Evolutionary conservation across 2,113 vertebrate species (phyloP).

Genomic region (Erinaceus europaeus): DNA sequence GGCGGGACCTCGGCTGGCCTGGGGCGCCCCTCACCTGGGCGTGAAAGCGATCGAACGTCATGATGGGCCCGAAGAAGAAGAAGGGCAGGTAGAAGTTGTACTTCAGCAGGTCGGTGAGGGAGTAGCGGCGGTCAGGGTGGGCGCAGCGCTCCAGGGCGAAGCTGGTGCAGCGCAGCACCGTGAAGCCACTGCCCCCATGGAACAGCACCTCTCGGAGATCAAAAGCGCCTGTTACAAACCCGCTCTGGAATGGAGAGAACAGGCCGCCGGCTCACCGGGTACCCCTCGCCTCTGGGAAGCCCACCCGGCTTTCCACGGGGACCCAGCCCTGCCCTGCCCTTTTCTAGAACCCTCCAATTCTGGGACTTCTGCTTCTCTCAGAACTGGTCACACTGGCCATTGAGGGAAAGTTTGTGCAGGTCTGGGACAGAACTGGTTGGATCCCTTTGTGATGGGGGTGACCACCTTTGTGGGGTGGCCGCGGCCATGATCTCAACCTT

Average conservation of each 20-base stretch:
- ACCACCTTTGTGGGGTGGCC: background rate
- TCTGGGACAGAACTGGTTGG: accelerated
- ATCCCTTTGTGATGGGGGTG: background rate
- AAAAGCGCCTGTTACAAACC: constrained; percentile 89
- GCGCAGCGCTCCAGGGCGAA: constrained; percentile 93
- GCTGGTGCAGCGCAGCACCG: constrained; percentile 94
- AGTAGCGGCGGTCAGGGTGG: constrained; percentile 88
- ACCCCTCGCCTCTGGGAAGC: background rate
- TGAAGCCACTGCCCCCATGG: constrained; percentile 92
- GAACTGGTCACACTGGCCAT: accelerated
- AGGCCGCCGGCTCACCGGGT: constrained; percentile 45
- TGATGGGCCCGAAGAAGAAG: constrained; percentile 97
- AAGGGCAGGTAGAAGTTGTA: constrained; percentile 99
- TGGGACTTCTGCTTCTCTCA: background rate
- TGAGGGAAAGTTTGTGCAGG: background rate
- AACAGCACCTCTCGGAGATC: constrained; percentile 93
- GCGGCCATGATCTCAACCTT: background rate
- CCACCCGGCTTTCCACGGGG: background rate
- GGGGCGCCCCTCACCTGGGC: constrained; percentile 84
- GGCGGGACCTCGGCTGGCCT: background rate
- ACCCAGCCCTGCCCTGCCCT: background rate
- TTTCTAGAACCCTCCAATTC: too few species aligned
- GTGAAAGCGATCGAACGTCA: constrained; percentile 95
- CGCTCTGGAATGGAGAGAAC: constrained; percentile 80
- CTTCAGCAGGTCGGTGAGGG: constrained; percentile 93